A percentile compares a stretch with the other conserved stretches of the same genome.
Evolutionary conservation across 2,113 vertebrate species (phyloP).

Genomic region (Anthoscopus minutus): DNA sequence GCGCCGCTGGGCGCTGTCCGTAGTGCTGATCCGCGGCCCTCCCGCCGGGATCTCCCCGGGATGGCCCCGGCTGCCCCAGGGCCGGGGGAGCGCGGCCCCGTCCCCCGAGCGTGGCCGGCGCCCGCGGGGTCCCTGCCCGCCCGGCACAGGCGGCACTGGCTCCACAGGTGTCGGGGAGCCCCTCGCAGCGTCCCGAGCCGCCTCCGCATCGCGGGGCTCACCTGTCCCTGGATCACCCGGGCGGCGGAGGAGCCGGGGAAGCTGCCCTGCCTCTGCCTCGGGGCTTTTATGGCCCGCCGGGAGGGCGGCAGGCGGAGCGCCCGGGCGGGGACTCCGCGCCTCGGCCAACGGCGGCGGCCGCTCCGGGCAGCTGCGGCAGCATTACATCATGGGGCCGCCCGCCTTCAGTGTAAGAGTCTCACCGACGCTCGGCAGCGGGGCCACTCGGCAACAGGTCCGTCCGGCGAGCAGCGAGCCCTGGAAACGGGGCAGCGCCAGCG

Average conservation of each 20-base stretch:
- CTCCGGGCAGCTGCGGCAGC: neutral
- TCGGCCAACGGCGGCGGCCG: conserved; percentile 56
- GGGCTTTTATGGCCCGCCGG: conserved; percentile 59
- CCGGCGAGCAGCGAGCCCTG: neutral
- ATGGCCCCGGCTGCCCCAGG: neutral
- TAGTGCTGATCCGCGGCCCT: neutral
- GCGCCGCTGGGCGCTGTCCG: conserved; percentile 10
- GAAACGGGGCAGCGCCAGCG: neutral
- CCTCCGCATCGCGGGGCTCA: conserved; percentile 3
- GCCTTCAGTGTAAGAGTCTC: conserved; percentile 63
- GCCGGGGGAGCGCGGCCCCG: neutral
- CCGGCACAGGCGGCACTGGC: neutral
- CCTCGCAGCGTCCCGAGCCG: neutral
- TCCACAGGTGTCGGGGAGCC: neutral
- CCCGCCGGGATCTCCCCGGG: neutral
- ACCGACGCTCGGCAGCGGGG: neutral
- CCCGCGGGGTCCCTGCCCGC: neutral
- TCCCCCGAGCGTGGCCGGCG: neutral
- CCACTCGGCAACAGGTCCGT: conserved; percentile 28
- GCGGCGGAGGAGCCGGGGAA: neutral
- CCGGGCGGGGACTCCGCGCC: conserved; percentile 14
- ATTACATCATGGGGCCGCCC: conserved; percentile 74
- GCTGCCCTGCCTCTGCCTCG: neutral
- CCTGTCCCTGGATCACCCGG: conserved; percentile 3
- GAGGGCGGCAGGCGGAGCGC: conserved; percentile 43